Evolutionary conservation across 2,113 vertebrate genomes (phyloP), one percentile per base, ranked within the genome.

Genomic region (Lagopus leucura): DNA sequence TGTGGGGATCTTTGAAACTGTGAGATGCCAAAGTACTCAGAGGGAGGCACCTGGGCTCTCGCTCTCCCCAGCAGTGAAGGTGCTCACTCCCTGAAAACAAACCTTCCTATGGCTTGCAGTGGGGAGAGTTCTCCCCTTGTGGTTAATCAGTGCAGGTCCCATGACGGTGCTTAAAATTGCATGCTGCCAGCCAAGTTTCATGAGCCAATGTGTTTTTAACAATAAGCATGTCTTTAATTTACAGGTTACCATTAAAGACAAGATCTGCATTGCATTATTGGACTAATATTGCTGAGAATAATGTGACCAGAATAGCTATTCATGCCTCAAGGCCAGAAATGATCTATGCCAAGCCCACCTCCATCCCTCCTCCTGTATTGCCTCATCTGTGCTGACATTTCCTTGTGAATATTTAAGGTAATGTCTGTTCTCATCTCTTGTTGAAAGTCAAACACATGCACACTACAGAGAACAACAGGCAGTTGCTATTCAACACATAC

Each of bases 401-500:
- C 91, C 90, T 80, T n/a, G 22, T 96, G 96, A 97, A 96, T 95
- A 92, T 95, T 96, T 97, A 93, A 95, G 73, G 40, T 92, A 90
- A 83, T 75, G 72, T 89, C 91, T 97, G 42, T 42, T 93, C 73
- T 95, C 40, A 84, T 96, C 55, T 91, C 80, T 77, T 71, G 66
- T 55, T 76, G 60, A 85, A 74, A 97, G 95, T 89, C 72, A 94
- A 93, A 34, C 28, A 69, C 48, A 67, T 83, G 63, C 94, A 87
- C 86, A 6, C 32, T 22, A 48, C 28, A 90, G 58, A 18, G 36
- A 58, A 87, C 0, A 0, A 64, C 2, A 43, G 42, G 50, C 55
- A 67, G 55, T 25, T 55, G 55, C 19, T 74, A 2, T 77, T 67
- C 40, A 54, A 50, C 27, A n/a, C 16, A 16, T 19, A 77, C 47